These are phyloP conservation scores for Microtus montanus DNA, from an alignment of 2,113 vertebrate species.

Conservation along the genomic window DNA sequence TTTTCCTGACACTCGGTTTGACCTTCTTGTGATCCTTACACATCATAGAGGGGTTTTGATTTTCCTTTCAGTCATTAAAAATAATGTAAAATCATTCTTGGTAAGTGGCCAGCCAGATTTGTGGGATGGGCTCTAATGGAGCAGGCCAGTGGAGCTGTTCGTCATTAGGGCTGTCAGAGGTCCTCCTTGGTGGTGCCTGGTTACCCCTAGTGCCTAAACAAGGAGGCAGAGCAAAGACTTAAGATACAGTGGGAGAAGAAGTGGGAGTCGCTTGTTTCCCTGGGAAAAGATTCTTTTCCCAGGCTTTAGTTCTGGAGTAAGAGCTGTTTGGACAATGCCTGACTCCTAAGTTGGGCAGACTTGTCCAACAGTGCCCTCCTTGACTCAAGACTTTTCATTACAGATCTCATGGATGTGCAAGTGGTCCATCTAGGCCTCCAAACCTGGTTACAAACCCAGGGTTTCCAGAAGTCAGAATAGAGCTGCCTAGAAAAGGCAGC, in stretches of 20 bases:
- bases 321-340: no score
- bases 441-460: background rate
- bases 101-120: background rate
- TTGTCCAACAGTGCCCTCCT: no score
- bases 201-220: background rate
- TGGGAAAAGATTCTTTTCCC: no score
- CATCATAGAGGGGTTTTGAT: background rate
- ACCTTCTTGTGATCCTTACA: background rate
- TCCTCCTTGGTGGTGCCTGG: background rate
- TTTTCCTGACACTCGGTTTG: background rate
- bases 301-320: background rate
- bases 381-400: background rate
- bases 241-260: background rate
- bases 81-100: background rate
- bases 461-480: background rate
- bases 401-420: background rate
- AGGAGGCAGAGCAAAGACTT: background rate
- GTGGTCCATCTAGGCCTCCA: background rate
- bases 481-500: background rate
- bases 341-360: no score
- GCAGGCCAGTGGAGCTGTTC: background rate
- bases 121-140: rapidly evolving
- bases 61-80: background rate
- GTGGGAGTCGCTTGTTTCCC: no score
- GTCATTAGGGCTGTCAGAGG: background rate